These are phyloP conservation scores for Lepidochrysops patricia DNA, from an alignment of 2,888 invertebrate species.

Conservation along the genomic window DNA sequence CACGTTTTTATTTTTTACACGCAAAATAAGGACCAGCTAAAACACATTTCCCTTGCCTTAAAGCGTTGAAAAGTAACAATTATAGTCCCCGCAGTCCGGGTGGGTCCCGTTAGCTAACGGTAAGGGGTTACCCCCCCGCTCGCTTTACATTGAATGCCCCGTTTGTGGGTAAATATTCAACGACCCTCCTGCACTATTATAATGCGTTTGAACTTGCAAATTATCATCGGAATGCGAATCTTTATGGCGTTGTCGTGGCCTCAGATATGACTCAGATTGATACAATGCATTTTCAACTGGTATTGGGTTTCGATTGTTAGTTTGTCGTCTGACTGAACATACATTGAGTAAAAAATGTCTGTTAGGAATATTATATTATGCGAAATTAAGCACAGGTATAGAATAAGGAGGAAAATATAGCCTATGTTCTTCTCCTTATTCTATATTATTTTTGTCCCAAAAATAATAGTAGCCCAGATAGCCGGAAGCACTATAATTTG, in stretches of 20 bases:
- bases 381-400: too few relatives aligned
- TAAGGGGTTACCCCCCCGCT: not conserved
- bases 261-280: not conserved
- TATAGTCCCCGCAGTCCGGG: not conserved
- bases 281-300: not conserved
- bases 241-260: not conserved
- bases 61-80: not conserved
- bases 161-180: conserved; percentile 5
- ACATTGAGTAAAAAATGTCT: too few relatives aligned
- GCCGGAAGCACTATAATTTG: too few relatives aligned
- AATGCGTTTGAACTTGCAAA: conserved; percentile 1
- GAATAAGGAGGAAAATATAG: too few relatives aligned
- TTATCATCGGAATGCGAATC: not conserved
- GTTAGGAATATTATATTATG: too few relatives aligned
- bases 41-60: not conserved
- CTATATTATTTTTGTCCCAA: too few relatives aligned
- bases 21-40: not conserved
- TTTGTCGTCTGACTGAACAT: too few relatives aligned
- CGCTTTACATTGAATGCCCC: conserved; percentile 7
- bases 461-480: too few relatives aligned
- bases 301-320: too few relatives aligned
- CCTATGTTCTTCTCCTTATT: too few relatives aligned
- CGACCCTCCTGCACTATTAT: not conserved
- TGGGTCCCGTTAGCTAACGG: conserved; percentile 1
- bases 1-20: not conserved